phyloP scores from a whole-genome alignment of 2,888 invertebrate species.

The Aphodius sticticus region DNA sequence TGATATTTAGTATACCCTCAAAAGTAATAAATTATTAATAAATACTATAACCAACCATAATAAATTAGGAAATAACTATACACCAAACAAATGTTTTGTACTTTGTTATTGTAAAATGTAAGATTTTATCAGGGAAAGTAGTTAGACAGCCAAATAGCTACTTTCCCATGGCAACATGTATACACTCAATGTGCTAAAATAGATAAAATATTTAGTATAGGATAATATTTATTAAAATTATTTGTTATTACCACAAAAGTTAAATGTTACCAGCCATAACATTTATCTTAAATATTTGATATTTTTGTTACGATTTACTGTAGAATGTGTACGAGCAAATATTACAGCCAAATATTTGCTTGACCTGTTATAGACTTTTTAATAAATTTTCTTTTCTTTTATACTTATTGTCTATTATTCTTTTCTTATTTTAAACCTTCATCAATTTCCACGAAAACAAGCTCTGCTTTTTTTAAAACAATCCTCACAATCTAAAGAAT shows the following conservation, averaged over 20 bases:
- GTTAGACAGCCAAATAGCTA: conserved; percentile 57
- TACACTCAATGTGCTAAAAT: conserved; percentile 12
- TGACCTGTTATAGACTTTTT: conserved; percentile 4
- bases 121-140: conserved; percentile 38
- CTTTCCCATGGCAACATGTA: conserved; percentile 38
- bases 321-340: conserved; percentile 11
- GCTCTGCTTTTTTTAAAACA: no score
- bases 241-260: conserved; percentile 19
- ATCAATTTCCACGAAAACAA: no score
- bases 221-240: conserved; percentile 27
- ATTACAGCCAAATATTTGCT: conserved; percentile 31
- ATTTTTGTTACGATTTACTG: conserved; percentile 22
- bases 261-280: conserved; percentile 32
- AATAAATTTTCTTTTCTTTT: conserved; percentile 21
- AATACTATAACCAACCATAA: background rate
- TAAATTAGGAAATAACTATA: conserved; percentile 16
- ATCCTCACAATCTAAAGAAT: no score
- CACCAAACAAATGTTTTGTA: conserved; percentile 20
- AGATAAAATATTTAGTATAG: conserved; percentile 13
- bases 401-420: conserved; percentile 4
- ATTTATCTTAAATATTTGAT: conserved; percentile 26
- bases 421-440: background rate
- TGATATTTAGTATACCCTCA: conserved; percentile 21
- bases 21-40: background rate
- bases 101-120: conserved; percentile 24